phyloP scores from a whole-genome alignment of 1,140 invertebrate species.

The Cyrtorhinus lividipennis region DNA sequence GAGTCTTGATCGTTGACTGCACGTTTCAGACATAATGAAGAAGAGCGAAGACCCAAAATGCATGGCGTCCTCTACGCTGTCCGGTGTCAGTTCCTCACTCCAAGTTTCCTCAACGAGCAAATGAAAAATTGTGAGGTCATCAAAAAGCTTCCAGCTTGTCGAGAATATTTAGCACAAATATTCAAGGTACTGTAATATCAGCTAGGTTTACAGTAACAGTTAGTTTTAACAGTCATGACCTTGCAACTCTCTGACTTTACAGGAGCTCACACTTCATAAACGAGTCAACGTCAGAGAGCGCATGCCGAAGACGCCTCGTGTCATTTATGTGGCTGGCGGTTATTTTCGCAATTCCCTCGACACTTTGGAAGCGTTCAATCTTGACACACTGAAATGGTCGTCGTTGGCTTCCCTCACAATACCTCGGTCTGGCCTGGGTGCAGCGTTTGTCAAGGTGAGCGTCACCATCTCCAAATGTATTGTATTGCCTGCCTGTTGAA shows the following conservation, averaged over 20 bases:
- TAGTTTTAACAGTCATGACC: not conserved
- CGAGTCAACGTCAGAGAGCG: slow-evolving; percentile 63
- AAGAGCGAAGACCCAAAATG: slow-evolving; percentile 66
- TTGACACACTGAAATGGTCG: slow-evolving; percentile 69
- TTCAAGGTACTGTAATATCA: slow-evolving; percentile 48
- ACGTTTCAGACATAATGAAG: slow-evolving; percentile 64
- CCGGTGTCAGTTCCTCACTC: slow-evolving; percentile 80
- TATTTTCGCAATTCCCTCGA: slow-evolving; percentile 74
- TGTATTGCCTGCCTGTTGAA: too few species aligned
- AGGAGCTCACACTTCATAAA: slow-evolving; percentile 69
- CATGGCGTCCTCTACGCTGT: slow-evolving; percentile 73
- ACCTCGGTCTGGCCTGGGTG: slow-evolving; percentile 71
- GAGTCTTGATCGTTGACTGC: not conserved
- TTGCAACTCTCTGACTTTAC: not conserved
- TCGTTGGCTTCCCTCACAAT: slow-evolving; percentile 60
- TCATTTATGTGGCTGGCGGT: slow-evolving; percentile 82
- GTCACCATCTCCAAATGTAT: too few species aligned
- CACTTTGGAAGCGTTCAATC: slow-evolving; percentile 72
- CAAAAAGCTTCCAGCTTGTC: slow-evolving; percentile 73
- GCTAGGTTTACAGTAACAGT: not conserved
- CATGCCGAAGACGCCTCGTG: slow-evolving; percentile 66
- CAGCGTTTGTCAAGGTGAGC: slow-evolving; percentile 71
- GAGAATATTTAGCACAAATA: slow-evolving; percentile 77
- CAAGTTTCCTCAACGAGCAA: slow-evolving; percentile 73
- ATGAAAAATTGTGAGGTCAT: slow-evolving; percentile 79